phyloP scores from a whole-genome alignment of 2,797 vertebrate genomes.

The Helostoma temminkii region DNA sequence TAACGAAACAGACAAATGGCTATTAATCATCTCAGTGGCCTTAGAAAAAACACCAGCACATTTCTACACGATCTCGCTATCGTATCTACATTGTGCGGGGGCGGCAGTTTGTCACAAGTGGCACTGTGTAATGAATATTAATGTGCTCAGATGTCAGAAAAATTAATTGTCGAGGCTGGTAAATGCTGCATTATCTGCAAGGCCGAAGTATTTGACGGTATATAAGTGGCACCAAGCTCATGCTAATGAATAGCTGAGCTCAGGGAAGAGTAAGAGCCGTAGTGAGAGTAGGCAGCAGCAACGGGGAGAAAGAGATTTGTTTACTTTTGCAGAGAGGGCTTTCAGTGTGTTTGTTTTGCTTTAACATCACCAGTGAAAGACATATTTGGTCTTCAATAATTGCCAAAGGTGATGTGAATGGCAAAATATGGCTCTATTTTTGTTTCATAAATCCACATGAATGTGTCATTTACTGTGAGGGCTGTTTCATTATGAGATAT shows the following conservation, averaged over 20 bases:
- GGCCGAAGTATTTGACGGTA: slow-evolving; percentile 79
- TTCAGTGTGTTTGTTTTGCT: slow-evolving; percentile 31
- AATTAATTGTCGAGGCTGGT: slow-evolving; percentile 88
- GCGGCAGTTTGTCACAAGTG: slow-evolving; percentile 78
- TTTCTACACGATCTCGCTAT: slow-evolving; percentile 46
- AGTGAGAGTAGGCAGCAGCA: slow-evolving; percentile 63
- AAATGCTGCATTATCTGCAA: slow-evolving; percentile 84
- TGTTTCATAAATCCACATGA: slow-evolving; percentile 5
- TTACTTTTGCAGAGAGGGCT: slow-evolving; percentile 9
- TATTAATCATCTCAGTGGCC: slow-evolving; percentile 61
- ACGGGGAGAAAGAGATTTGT: slow-evolving; percentile 45
- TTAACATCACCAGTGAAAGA: slow-evolving; percentile 8
- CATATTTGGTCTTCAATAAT: neutral
- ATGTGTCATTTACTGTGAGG: neutral
- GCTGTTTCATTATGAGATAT: neutral
- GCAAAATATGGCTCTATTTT: neutral
- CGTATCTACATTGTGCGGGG: slow-evolving; percentile 46
- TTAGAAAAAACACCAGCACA: slow-evolving; percentile 29
- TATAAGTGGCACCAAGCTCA: slow-evolving; percentile 78
- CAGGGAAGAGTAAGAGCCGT: slow-evolving; percentile 73
- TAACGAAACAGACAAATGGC: slow-evolving; percentile 34
- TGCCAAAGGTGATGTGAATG: slow-evolving; percentile 1
- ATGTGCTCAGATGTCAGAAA: slow-evolving; percentile 85
- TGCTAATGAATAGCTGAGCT: slow-evolving; percentile 80
- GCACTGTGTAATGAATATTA: slow-evolving; percentile 89